Conservation (phyloP, 1,140 invertebrate species). For the Neotoxoptera formosana region DNA sequence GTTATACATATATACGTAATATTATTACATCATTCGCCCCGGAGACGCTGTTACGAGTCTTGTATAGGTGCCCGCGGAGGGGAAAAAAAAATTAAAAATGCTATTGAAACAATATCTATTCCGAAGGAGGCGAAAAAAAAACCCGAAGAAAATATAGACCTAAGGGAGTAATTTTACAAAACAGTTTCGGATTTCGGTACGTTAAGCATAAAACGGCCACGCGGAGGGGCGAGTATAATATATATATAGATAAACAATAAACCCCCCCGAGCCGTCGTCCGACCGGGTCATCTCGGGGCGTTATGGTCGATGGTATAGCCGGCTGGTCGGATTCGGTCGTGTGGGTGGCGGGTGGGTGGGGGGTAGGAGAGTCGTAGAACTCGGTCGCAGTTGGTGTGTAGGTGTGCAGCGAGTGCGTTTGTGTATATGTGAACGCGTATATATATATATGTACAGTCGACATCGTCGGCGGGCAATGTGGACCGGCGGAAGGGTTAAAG, state of each 20-base stretch:
- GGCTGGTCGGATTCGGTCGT: not conserved
- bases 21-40: not conserved
- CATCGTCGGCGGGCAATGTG: not conserved
- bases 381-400: not conserved
- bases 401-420: not conserved
- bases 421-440: not conserved
- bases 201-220: not conserved
- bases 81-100: not conserved
- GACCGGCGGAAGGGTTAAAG: not conserved
- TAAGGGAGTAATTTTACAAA: slow-evolving; percentile 27
- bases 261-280: not conserved
- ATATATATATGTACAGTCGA: not conserved
- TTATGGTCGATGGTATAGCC: not conserved
- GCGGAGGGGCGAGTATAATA: not conserved
- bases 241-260: slow-evolving; percentile 24
- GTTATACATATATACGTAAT: slow-evolving; percentile 2
- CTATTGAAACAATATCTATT: slow-evolving; percentile 29
- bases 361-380: not conserved
- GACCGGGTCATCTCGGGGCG: not conserved
- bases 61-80: not conserved
- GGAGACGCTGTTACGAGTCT: not conserved
- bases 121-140: not conserved
- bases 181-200: slow-evolving; percentile 17
- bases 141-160: not conserved
- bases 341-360: not conserved